Percentiles rank a stretch among this genome's conserved stretches.
These are phyloP conservation scores for Clytia hemisphaerica DNA, from an alignment of 30 jellyfish, hydroid and myxozoan species.

Conservation along the genomic window DNA sequence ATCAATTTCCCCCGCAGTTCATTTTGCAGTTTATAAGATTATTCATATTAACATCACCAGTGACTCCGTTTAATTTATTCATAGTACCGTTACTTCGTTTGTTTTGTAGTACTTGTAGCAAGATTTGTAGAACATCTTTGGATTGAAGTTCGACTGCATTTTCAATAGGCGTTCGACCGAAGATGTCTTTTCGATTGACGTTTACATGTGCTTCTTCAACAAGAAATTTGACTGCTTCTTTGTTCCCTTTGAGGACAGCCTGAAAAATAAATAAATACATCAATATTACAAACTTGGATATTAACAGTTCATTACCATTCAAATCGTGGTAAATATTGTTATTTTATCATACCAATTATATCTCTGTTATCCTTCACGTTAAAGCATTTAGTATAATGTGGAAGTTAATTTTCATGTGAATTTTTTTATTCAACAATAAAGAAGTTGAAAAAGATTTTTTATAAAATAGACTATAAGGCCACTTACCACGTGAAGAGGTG, in stretches of 20 bases:
- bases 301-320: background rate
- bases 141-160: slow-evolving; percentile 56
- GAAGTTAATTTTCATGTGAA: no score
- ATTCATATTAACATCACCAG: slow-evolving; percentile 6
- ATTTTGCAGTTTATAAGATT: slow-evolving; percentile 30
- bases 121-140: slow-evolving; percentile 40
- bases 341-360: background rate
- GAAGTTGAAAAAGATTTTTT: background rate
- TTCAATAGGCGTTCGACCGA: slow-evolving; percentile 67
- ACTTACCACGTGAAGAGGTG: slow-evolving; percentile 92
- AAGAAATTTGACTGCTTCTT: slow-evolving; percentile 57
- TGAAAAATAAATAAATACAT: background rate
- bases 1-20: no score
- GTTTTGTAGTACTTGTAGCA: slow-evolving; percentile 41
- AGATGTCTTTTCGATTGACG: slow-evolving; percentile 44
- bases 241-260: slow-evolving; percentile 75
- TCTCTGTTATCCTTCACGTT: background rate
- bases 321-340: no score
- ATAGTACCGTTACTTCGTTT: background rate
- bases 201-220: slow-evolving; percentile 54
- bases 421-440: no score
- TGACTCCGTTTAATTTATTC: background rate
- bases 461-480: no score
- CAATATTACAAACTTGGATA: background rate
- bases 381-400: no score